Evolutionary conservation across 2,113 vertebrate genomes (phyloP), one percentile per base, ranked within the genome.

Genomic region (Micronycteris hirsuta): DNA sequence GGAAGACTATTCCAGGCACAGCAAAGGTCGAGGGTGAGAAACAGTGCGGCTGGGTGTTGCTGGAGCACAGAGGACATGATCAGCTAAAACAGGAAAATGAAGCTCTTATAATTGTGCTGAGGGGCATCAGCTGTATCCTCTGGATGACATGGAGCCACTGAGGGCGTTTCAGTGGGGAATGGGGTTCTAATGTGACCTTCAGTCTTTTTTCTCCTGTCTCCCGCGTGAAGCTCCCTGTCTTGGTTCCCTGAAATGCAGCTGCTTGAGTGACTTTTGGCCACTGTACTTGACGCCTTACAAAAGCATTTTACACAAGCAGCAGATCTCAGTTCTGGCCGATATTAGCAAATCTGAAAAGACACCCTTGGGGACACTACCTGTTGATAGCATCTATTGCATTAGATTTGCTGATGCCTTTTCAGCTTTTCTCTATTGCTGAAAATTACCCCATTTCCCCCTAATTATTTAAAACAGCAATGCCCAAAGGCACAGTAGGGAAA

Each of bases 381-480:
- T n/a, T 33, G 7, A 20, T 81, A 91, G 36, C 16, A 15, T 73
- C 49, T 81, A 52, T 31, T 52, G 24, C 49, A 82, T 7, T 31
- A 52, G 47, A 28, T 26, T 38, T 83, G 12, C 13, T 67, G 45
- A 68, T 87, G 38, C 7, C 10, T 86, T 92, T 71, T 52, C 7
- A 70, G 15, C 31, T 87, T 76, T 86, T 61, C 54, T 26, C 11
- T 67, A 85, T 73, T 52, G n/a, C 54, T 77, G 65, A 96, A 92
- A 77, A 58, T 74, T 92, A 24, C 56, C 58, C 26, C 19, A 28
- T 86, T 92, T 22, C 13, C 33, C 36, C 7, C 16, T 26, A 58
- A 13, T 94, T 90, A 78, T 93, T 94, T 92, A 43, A 88, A 83
- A 74, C 17, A 84, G 84, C 58, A 86, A 36, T 61, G 36, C 45